A percentile compares a stretch with the other conserved stretches of the same genome.
These are phyloP conservation scores for Phrynocephalus versicolor DNA, from an alignment of 2,113 vertebrate genomes.

Conservation along the genomic window DNA sequence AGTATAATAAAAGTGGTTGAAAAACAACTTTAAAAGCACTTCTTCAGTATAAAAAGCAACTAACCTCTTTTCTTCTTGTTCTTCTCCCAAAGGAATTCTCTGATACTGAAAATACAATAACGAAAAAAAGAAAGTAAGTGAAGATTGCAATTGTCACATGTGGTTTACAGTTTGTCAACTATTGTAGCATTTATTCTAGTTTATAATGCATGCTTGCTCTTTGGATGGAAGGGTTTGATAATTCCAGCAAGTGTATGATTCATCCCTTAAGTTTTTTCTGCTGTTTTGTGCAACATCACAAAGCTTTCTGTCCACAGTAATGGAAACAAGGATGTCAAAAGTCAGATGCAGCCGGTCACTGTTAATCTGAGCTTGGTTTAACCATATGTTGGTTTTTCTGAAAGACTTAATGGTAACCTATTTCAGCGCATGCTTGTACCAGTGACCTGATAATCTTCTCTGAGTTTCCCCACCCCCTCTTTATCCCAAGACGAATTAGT, in stretches of 20 bases:
- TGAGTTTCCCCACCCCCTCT: conserved; percentile 43
- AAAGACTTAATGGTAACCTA: conserved; percentile 61
- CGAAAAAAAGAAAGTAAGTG: conserved; percentile 81
- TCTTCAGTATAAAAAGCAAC: neutral
- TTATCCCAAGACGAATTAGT: conserved; percentile 66
- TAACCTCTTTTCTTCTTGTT: conserved; percentile 43
- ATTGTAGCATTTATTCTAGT: neutral
- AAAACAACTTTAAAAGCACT: neutral
- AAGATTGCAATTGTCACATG: conserved; percentile 33
- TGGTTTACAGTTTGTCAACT: conserved; percentile 27
- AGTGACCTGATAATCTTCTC: conserved; percentile 69
- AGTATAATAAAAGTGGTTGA: neutral
- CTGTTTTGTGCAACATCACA: conserved; percentile 21
- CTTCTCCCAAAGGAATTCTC: conserved; percentile 73
- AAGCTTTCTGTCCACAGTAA: conserved; percentile 49
- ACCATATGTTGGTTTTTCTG: conserved; percentile 58
- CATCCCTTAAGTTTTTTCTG: neutral
- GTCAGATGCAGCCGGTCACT: conserved; percentile 19
- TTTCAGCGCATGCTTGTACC: conserved; percentile 53
- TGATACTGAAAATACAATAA: conserved; percentile 66
- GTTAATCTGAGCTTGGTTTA: conserved; percentile 58
- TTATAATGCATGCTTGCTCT: neutral
- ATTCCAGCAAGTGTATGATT: conserved; percentile 21
- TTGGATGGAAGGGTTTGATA: neutral
- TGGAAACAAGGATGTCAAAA: conserved; percentile 41